Percentiles rank a stretch among this genome's conserved stretches.
phyloP scores from a whole-genome alignment of 2,797 vertebrate genomes.

The Phrynocephalus vlangalii region DNA sequence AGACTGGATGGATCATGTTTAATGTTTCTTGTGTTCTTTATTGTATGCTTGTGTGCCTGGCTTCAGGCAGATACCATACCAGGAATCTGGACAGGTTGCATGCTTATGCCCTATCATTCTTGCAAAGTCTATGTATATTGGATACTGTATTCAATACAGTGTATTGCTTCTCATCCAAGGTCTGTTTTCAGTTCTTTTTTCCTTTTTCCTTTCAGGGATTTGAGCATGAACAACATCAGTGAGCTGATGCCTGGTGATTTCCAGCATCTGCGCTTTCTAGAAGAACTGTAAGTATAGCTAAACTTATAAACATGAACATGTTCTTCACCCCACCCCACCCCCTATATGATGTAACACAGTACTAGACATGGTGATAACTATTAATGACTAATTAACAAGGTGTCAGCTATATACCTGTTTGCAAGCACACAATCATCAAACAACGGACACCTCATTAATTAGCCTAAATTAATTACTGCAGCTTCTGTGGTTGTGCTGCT shows the following conservation, averaged over 20 bases:
- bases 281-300: conserved; percentile 90
- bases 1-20: background rate
- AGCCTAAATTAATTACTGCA: too few relatives aligned
- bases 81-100: background rate
- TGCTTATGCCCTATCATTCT: background rate
- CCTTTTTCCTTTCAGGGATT: conserved; percentile 81
- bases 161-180: background rate
- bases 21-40: background rate
- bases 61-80: background rate
- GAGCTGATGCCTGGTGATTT: conserved; percentile 86
- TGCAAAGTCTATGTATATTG: background rate
- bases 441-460: too few relatives aligned
- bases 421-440: too few relatives aligned
- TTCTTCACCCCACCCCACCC: too few relatives aligned
- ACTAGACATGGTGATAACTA: too few relatives aligned
- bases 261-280: conserved; percentile 88
- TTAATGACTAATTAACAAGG: too few relatives aligned
- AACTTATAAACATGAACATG: background rate
- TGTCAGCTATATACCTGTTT: too few relatives aligned
- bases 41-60: too few relatives aligned
- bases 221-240: conserved; percentile 98
- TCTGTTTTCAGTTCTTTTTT: conserved; percentile 1
- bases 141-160: background rate
- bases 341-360: too few relatives aligned
- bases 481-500: too few relatives aligned